phyloP scores from a whole-genome alignment of 1,140 invertebrate genomes.

The Cydia splendana region DNA sequence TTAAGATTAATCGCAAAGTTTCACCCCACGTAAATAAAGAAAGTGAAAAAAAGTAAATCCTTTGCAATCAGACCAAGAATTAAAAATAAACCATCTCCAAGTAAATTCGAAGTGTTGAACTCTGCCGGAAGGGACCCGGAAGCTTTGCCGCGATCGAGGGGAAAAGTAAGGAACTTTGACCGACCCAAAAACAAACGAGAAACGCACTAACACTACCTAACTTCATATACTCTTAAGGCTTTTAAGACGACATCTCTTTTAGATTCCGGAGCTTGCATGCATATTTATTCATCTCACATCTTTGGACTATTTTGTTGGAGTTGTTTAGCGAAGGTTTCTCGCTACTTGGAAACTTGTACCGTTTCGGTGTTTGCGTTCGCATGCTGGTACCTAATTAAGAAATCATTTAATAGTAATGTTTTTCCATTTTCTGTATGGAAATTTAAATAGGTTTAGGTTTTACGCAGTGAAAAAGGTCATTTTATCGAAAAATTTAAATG shows the following conservation, averaged over 20 bases:
- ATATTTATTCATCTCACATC: constrained; percentile 29
- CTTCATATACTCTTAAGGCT: not conserved
- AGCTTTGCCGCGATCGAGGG: constrained; percentile 51
- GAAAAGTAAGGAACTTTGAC: constrained; percentile 54
- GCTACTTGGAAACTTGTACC: constrained; percentile 15
- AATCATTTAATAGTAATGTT: not conserved
- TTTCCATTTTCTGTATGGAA: not conserved
- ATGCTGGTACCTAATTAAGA: constrained; percentile 16
- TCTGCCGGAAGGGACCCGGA: constrained; percentile 49
- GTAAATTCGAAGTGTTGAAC: constrained; percentile 48
- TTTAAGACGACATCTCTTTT: constrained; percentile 4
- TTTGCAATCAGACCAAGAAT: constrained; percentile 44
- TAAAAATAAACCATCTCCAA: constrained; percentile 46
- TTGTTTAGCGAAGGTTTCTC: constrained; percentile 13
- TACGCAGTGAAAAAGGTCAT: too few species aligned
- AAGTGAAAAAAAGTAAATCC: constrained; percentile 32
- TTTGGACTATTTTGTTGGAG: constrained; percentile 18
- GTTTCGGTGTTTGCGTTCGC: constrained; percentile 6
- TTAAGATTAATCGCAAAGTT: constrained; percentile 15
- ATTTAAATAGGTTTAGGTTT: not conserved
- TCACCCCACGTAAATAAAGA: constrained; percentile 18
- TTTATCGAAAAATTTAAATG: too few species aligned
- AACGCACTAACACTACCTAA: not conserved
- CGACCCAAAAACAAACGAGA: constrained; percentile 33
- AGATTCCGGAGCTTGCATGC: not conserved